Percentiles rank a stretch among this genome's conserved stretches.
These are phyloP conservation scores for Agraylea sexmaculata DNA, from an alignment of 1,140 invertebrate species.

Conservation along the genomic window DNA sequence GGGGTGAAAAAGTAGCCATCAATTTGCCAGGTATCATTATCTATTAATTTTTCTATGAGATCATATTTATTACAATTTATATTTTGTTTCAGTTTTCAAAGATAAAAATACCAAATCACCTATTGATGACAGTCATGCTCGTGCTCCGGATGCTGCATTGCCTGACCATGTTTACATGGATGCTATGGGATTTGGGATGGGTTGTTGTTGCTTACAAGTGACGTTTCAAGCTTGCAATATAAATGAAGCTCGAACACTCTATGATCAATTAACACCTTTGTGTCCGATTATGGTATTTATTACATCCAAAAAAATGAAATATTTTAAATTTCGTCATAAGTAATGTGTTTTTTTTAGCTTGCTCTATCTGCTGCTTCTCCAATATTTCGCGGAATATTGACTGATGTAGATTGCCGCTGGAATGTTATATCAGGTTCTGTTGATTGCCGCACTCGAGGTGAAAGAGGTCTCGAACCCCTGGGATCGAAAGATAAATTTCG, in stretches of 20 bases:
- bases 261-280: conserved; percentile 93
- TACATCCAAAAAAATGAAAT: conserved; percentile 10
- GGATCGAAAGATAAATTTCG: conserved; percentile 62
- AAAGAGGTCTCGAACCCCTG: conserved; percentile 71
- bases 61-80: not conserved
- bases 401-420: conserved; percentile 96
- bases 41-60: not conserved
- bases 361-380: conserved; percentile 95
- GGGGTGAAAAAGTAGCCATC: conserved; percentile 91
- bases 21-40: conserved; percentile 75
- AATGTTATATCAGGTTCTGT: conserved; percentile 89
- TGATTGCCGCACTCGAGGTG: conserved; percentile 90
- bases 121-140: conserved; percentile 54
- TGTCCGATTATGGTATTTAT: conserved; percentile 88
- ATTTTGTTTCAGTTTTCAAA: conserved; percentile 61
- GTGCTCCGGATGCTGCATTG: conserved; percentile 47
- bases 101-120: conserved; percentile 78
- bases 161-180: conserved; percentile 93
- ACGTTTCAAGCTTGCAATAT: conserved; percentile 97
- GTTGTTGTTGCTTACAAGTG: conserved; percentile 92
- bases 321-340: not conserved
- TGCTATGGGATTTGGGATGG: conserved; percentile 99
- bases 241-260: conserved; percentile 85
- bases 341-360: conserved; percentile 44
- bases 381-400: conserved; percentile 82